Evolutionary conservation across 2,113 vertebrate genomes (phyloP).

Genomic region (Caretta caretta): DNA sequence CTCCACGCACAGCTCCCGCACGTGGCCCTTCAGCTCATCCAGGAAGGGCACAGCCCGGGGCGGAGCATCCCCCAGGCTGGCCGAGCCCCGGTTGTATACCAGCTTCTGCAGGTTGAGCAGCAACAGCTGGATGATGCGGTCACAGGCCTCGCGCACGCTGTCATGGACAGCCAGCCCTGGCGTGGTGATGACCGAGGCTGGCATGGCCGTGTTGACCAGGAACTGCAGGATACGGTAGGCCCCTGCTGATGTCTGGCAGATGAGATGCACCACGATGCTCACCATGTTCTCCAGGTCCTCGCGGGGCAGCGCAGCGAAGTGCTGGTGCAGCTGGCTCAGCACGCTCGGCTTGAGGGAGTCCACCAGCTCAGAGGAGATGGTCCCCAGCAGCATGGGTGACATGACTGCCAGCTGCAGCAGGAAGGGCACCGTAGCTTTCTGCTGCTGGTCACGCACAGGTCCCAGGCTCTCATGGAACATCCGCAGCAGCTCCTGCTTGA

Average conservation of each 20-base stretch:
- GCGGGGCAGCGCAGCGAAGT: slow-evolving; percentile 83
- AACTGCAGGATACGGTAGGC: slow-evolving; percentile 89
- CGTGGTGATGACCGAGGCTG: slow-evolving; percentile 90
- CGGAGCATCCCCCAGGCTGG: slow-evolving; percentile 57
- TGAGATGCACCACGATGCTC: slow-evolving; percentile 88
- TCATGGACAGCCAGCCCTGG: slow-evolving; percentile 86
- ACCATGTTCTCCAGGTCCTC: slow-evolving; percentile 93
- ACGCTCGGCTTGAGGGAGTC: slow-evolving; percentile 87
- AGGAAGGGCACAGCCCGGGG: slow-evolving; percentile 87
- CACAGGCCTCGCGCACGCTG: slow-evolving; percentile 91
- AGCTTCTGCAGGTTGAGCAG: slow-evolving; percentile 92
- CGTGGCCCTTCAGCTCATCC: slow-evolving; percentile 87
- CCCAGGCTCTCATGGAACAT: slow-evolving; percentile 94
- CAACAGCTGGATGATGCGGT: slow-evolving; percentile 91
- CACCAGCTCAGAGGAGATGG: slow-evolving; percentile 89
- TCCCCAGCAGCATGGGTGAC: slow-evolving; percentile 89
- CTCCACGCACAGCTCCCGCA: slow-evolving; percentile 89
- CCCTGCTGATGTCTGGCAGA: slow-evolving; percentile 90
- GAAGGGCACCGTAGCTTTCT: slow-evolving; percentile 89
- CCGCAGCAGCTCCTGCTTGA: slow-evolving; percentile 90
- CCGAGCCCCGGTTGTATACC: slow-evolving; percentile 82
- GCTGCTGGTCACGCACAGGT: slow-evolving; percentile 79
- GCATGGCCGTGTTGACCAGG: slow-evolving; percentile 91
- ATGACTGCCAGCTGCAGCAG: slow-evolving; percentile 92
- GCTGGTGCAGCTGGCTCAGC: slow-evolving; percentile 90